Percentiles rank a stretch among this genome's conserved stretches.
Conservation (phyloP, 2,888 invertebrate species). For the Elmis aenea region DNA sequence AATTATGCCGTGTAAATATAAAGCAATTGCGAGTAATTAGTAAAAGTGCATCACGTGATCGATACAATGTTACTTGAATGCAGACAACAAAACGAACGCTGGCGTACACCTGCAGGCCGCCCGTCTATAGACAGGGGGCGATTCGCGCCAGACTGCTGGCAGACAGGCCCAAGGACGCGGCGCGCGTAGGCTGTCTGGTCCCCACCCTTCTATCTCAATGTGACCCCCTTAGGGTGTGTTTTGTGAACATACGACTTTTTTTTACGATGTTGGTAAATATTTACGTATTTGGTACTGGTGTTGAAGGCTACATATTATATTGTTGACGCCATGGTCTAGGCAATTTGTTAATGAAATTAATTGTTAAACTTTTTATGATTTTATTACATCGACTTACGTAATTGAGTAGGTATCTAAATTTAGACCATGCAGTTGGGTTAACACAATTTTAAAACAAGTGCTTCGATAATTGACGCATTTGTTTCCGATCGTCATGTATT, state of each 20-base stretch:
- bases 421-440: too few species aligned
- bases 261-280: constrained; percentile 19
- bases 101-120: background rate
- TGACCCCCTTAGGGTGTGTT: constrained; percentile 31
- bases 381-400: too few species aligned
- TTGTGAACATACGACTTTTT: constrained; percentile 21
- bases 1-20: too few species aligned
- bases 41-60: too few species aligned
- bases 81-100: too few species aligned
- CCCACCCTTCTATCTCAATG: constrained; percentile 25
- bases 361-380: too few species aligned
- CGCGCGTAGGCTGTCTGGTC: constrained; percentile 33
- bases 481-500: too few species aligned
- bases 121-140: constrained; percentile 27
- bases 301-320: constrained; percentile 3
- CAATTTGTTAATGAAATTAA: constrained; percentile 11
- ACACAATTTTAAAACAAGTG: too few species aligned
- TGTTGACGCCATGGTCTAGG: constrained; percentile 7
- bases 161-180: constrained; percentile 36
- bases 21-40: too few species aligned
- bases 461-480: too few species aligned
- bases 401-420: too few species aligned
- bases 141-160: constrained; percentile 34
- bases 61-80: too few species aligned
- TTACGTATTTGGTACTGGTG: constrained; percentile 14